Evolutionary conservation across 2,113 vertebrate genomes (phyloP).

Genomic region (Himantopus leucocephalus): DNA sequence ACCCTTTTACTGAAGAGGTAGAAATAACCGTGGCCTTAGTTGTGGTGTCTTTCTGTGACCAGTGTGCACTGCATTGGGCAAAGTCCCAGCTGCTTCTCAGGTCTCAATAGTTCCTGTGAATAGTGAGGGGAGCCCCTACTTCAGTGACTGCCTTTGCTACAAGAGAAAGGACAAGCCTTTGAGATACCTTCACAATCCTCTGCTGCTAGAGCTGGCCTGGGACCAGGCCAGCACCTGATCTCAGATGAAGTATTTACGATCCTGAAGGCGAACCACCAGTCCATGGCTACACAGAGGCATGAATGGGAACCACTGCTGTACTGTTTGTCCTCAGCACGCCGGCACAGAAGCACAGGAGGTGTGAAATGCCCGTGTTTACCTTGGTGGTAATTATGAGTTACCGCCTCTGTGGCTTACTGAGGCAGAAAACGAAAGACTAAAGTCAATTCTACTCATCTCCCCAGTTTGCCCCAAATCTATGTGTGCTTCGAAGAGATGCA

Average conservation of each 20-base stretch:
- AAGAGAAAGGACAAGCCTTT: not conserved
- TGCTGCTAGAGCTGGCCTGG: not conserved
- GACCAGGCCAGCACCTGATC: not conserved
- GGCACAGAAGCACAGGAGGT: not conserved
- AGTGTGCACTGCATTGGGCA: no score
- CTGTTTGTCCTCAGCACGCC: not conserved
- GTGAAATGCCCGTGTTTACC: not conserved
- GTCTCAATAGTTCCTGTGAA: not conserved
- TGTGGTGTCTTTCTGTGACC: not conserved
- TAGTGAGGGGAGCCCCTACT: not conserved
- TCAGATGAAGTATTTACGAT: not conserved
- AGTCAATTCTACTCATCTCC: not conserved
- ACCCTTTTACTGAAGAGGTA: not conserved
- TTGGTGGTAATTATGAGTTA: not conserved
- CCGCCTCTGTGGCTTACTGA: not conserved
- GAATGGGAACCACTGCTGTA: not conserved
- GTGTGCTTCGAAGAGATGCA: not conserved
- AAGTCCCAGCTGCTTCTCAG: not conserved
- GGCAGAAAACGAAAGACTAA: not conserved
- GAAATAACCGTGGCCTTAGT: not conserved
- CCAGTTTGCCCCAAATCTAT: not conserved
- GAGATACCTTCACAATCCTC: not conserved
- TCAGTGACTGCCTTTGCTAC: not conserved
- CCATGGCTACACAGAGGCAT: not conserved
- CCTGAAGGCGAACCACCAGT: not conserved